phyloP scores from a whole-genome alignment of 1,140 invertebrate genomes.

The Drosophila cardini region DNA sequence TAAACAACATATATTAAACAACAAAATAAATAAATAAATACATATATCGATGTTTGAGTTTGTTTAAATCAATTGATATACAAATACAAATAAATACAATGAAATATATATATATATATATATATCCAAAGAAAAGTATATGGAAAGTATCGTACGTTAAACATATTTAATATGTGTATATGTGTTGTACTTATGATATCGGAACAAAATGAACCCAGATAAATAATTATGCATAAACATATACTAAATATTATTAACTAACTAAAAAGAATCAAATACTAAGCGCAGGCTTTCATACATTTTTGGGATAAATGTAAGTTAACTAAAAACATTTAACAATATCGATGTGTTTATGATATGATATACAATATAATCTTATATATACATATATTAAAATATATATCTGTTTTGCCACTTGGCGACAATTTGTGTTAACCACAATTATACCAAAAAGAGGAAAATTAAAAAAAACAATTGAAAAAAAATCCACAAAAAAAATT shows the following conservation, averaged over 20 bases:
- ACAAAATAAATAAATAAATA: constrained; percentile 20
- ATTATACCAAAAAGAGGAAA: constrained; percentile 19
- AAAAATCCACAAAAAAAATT: constrained; percentile 62
- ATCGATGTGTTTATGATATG: constrained; percentile 70
- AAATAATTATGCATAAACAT: constrained; percentile 44
- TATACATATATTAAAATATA: constrained; percentile 38
- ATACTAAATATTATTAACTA: constrained; percentile 42
- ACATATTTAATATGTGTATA: constrained; percentile 44
- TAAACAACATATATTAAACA: constrained; percentile 1
- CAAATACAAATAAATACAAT: constrained; percentile 82
- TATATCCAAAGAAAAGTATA: constrained; percentile 7
- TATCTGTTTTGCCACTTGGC: constrained; percentile 71
- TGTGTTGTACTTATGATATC: constrained; percentile 31
- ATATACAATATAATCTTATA: constrained; percentile 38
- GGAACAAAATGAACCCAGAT: constrained; percentile 28
- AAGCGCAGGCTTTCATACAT: constrained; percentile 80
- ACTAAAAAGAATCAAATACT: constrained; percentile 37
- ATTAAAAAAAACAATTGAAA: constrained; percentile 41
- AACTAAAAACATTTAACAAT: constrained; percentile 61
- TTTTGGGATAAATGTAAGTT: constrained; percentile 65
- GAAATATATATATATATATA: too few species aligned
- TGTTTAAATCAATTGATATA: constrained; percentile 57
- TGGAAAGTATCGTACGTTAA: constrained; percentile 34
- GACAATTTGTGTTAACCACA: constrained; percentile 66
- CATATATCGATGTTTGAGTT: constrained; percentile 45